Evolutionary conservation across 2,888 invertebrate species (phyloP).

Genomic region (Onthophagus sagittarius): DNA sequence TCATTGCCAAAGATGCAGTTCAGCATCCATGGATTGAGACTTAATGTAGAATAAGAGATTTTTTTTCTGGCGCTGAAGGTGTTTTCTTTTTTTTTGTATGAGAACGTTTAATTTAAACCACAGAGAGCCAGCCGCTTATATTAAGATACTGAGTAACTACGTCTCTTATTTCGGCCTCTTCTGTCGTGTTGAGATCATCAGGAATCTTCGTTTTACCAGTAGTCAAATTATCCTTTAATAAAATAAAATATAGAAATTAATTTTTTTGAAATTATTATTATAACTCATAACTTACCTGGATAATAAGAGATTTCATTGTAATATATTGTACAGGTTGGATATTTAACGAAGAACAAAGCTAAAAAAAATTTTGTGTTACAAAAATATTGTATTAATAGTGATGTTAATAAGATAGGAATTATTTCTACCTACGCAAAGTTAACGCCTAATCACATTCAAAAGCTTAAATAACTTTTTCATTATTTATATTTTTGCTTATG

Average conservation of each 20-base stretch:
- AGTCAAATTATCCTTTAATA: constrained; percentile 41
- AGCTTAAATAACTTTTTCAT: too few relatives aligned
- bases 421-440: too few relatives aligned
- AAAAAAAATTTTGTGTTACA: constrained; percentile 37
- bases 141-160: constrained; percentile 43
- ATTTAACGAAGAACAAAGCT: constrained; percentile 73
- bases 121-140: constrained; percentile 42
- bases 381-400: not conserved
- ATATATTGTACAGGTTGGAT: constrained; percentile 84
- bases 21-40: too few relatives aligned
- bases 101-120: constrained; percentile 22
- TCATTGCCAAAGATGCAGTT: too few relatives aligned
- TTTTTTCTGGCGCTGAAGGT: too few relatives aligned
- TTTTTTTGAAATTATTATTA: not conserved
- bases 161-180: constrained; percentile 38
- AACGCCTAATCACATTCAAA: too few relatives aligned
- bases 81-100: too few relatives aligned
- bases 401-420: too few relatives aligned
- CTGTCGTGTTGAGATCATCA: constrained; percentile 30
- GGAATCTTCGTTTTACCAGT: constrained; percentile 34
- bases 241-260: constrained; percentile 14
- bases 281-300: constrained; percentile 53
- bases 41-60: too few relatives aligned
- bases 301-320: constrained; percentile 80
- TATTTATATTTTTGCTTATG: too few relatives aligned